Evolutionary conservation across 2,113 vertebrate genomes (phyloP).

Genomic region (Dascyllus trimaculatus): DNA sequence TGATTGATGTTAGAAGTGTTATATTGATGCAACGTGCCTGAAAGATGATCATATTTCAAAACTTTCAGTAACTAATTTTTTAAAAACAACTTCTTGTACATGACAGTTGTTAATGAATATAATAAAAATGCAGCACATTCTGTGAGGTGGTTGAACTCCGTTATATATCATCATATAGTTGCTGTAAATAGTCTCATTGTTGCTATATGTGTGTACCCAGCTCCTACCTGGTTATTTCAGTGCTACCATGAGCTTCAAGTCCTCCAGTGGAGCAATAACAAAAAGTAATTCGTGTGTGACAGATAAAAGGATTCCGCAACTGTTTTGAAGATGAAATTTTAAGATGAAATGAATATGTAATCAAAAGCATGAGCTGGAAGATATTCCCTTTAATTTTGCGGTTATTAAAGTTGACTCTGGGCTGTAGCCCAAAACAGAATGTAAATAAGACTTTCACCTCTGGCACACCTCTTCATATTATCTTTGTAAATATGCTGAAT

Average conservation of each 20-base stretch:
- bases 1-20: constrained; percentile 5
- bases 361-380: constrained; percentile 20
- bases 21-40: background rate
- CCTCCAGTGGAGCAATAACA: constrained; percentile 13
- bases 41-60: background rate
- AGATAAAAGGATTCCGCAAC: constrained; percentile 50
- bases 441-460: constrained; percentile 41
- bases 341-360: constrained; percentile 56
- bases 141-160: background rate
- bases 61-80: background rate
- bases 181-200: constrained; percentile 1
- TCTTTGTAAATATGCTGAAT: constrained; percentile 58
- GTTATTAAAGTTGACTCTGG: constrained; percentile 51
- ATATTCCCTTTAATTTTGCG: constrained; percentile 38
- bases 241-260: constrained; percentile 11
- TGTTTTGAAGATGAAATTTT: constrained; percentile 43
- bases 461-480: constrained; percentile 42
- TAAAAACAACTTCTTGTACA: background rate
- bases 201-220: background rate
- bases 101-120: background rate
- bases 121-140: background rate
- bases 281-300: constrained; percentile 16
- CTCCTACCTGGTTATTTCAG: constrained; percentile 15
- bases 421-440: constrained; percentile 11
- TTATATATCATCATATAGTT: constrained; percentile 4